These are phyloP conservation scores for Polyploca ridens DNA, from an alignment of 2,888 invertebrate genomes.

Conservation along the genomic window DNA sequence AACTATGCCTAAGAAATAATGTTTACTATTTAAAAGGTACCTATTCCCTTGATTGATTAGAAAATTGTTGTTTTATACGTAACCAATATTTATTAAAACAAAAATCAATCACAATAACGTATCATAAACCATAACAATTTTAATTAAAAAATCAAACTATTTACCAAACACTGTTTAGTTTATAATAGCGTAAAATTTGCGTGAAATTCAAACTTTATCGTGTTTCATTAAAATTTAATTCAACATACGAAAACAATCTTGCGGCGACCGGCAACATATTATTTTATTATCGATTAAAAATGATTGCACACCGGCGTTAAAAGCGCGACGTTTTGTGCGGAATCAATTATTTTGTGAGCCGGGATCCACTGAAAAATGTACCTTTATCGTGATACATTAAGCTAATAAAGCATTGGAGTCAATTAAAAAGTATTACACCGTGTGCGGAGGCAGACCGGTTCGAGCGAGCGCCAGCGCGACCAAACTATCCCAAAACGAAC, in stretches of 20 bases:
- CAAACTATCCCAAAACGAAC: conserved; percentile 62
- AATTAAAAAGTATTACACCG: conserved; percentile 77
- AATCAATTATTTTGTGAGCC: conserved; percentile 54
- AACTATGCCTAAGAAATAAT: no score
- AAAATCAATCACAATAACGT: conserved; percentile 63
- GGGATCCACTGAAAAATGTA: conserved; percentile 57
- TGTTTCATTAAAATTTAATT: conserved; percentile 71
- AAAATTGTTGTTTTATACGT: conserved; percentile 5
- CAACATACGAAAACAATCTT: conserved; percentile 50
- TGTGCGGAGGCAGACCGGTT: conserved; percentile 27
- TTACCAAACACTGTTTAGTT: conserved; percentile 81
- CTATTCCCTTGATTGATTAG: conserved; percentile 13
- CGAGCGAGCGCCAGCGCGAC: conserved; percentile 52
- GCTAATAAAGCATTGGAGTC: conserved; percentile 84
- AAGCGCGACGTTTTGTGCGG: conserved; percentile 51
- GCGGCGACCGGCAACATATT: conserved; percentile 45
- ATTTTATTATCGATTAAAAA: conserved; percentile 63
- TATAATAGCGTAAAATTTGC: conserved; percentile 77
- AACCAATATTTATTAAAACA: conserved; percentile 48
- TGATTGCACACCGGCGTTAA: conserved; percentile 20
- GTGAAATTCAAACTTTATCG: conserved; percentile 79
- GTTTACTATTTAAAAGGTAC: not conserved
- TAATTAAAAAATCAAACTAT: conserved; percentile 82
- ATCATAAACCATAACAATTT: conserved; percentile 64
- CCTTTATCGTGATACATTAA: conserved; percentile 73